These are phyloP conservation scores for Macroglossus sobrinus DNA, from an alignment of 2,113 vertebrate genomes.

Conservation along the genomic window DNA sequence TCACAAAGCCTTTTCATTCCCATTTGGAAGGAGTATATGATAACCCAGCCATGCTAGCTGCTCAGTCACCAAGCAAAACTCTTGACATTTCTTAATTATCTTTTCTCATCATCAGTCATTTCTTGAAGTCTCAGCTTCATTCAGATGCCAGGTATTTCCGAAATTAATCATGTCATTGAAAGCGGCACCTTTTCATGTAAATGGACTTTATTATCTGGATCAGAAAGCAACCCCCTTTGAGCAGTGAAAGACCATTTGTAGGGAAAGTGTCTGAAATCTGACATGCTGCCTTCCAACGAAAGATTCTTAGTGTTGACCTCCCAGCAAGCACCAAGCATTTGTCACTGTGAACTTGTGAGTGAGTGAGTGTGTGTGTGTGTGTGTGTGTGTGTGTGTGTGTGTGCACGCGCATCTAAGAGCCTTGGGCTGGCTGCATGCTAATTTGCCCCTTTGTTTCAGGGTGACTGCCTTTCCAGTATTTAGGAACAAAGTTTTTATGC, in stretches of 20 bases:
- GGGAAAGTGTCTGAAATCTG: constrained; percentile 84
- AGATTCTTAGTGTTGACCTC: constrained; percentile 83
- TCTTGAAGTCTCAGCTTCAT: constrained; percentile 83
- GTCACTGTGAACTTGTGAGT: constrained; percentile 75
- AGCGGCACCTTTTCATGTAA: constrained; percentile 88
- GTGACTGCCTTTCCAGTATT: constrained; percentile 89
- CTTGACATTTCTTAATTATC: constrained; percentile 87
- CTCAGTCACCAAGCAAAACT: constrained; percentile 82
- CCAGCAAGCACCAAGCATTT: constrained; percentile 86
- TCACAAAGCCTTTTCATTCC: constrained; percentile 77
- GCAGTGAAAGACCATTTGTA: constrained; percentile 82
- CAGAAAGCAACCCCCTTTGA: constrained; percentile 78
- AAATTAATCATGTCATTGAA: constrained; percentile 88
- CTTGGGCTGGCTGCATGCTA: constrained; percentile 85
- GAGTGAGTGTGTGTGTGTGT: neutral
- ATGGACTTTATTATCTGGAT: constrained; percentile 85
- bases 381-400: neutral
- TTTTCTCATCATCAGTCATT: constrained; percentile 86
- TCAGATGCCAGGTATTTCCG: constrained; percentile 89
- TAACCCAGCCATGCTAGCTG: constrained; percentile 76
- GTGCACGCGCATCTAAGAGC: constrained; percentile 75
- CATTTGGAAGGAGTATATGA: constrained; percentile 72
- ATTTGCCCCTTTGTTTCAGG: constrained; percentile 92
- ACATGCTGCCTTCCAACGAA: constrained; percentile 84
- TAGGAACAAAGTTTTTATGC: constrained; percentile 88